phyloP scores from a whole-genome alignment of 1,140 invertebrate genomes.

The Matsumurasca onukii region DNA sequence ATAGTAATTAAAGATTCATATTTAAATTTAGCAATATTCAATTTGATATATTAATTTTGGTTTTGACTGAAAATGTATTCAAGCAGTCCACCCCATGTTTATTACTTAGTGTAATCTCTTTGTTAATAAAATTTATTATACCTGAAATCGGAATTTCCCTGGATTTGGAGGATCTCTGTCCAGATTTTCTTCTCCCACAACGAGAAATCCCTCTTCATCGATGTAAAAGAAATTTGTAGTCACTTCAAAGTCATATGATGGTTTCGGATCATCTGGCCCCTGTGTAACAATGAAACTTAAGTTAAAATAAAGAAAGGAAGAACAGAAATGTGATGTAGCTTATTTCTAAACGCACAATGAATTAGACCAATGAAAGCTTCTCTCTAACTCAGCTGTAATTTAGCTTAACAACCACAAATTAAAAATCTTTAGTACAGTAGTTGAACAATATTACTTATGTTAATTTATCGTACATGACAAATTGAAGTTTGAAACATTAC shows the following conservation, averaged over 20 bases:
- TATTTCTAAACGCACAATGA: too few relatives aligned
- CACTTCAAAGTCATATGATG: conserved; percentile 76
- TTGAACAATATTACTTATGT: not conserved
- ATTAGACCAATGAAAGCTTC: not conserved
- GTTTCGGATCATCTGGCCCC: conserved; percentile 67
- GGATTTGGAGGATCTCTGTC: conserved; percentile 86
- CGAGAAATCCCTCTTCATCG: conserved; percentile 67
- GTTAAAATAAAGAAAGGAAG: not conserved
- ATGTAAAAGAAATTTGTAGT: conserved; percentile 83
- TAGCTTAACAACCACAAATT: not conserved
- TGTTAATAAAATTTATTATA: too few relatives aligned
- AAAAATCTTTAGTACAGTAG: not conserved
- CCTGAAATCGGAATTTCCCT: conserved; percentile 78
- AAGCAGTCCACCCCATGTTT: too few relatives aligned
- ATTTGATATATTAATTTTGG: too few relatives aligned
- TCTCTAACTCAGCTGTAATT: not conserved
- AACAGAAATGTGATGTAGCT: not conserved
- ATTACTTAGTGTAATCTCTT: too few relatives aligned
- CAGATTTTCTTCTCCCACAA: conserved; percentile 79
- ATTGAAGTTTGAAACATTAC: not conserved
- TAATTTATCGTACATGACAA: not conserved
- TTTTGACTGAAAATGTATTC: too few relatives aligned
- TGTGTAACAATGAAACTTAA: conserved; percentile 47
- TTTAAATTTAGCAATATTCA: too few relatives aligned
- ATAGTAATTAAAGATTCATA: too few relatives aligned